Percentiles rank a stretch among this genome's conserved stretches.
These are phyloP conservation scores for Rhynchomys soricoides DNA, from an alignment of 2,113 vertebrate genomes.

Conservation along the genomic window DNA sequence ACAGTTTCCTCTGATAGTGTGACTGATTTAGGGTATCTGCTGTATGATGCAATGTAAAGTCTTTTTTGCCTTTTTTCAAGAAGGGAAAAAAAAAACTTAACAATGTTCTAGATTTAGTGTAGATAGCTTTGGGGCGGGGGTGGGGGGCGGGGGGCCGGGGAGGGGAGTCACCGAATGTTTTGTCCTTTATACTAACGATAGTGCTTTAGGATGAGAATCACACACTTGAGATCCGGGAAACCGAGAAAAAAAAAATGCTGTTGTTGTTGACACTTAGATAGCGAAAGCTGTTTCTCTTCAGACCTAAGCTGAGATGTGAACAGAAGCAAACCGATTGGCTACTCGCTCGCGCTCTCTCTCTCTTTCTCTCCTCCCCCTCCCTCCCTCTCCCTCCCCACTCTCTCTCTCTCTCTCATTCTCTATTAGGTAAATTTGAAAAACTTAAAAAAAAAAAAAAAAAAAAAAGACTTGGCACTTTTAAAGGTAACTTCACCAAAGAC, in stretches of 20 bases:
- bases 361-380: constrained; percentile 86
- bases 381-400: constrained; percentile 87
- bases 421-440: constrained; percentile 90
- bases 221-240: constrained; percentile 90
- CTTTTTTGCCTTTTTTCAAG: constrained; percentile 92
- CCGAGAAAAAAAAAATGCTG: constrained; percentile 62
- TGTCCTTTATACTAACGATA: constrained; percentile 91
- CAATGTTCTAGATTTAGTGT: constrained; percentile 91
- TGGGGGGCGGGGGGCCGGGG: constrained; percentile 85
- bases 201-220: constrained; percentile 91
- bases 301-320: constrained; percentile 87
- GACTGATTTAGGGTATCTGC: constrained; percentile 92
- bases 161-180: constrained; percentile 88
- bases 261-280: constrained; percentile 89
- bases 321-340: constrained; percentile 88
- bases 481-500: constrained; percentile 98
- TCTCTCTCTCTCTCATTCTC: constrained; percentile 88
- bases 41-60: constrained; percentile 94
- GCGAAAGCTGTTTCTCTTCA: constrained; percentile 89
- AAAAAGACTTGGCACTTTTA: constrained; percentile 95
- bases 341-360: constrained; percentile 90
- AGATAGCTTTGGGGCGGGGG: constrained; percentile 85
- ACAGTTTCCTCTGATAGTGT: constrained; percentile 92
- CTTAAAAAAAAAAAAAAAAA: constrained; percentile 53
- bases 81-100: constrained; percentile 84